Conservation (phyloP, 2,888 invertebrate genomes). For the Euspilapteryx auroguttella region DNA sequence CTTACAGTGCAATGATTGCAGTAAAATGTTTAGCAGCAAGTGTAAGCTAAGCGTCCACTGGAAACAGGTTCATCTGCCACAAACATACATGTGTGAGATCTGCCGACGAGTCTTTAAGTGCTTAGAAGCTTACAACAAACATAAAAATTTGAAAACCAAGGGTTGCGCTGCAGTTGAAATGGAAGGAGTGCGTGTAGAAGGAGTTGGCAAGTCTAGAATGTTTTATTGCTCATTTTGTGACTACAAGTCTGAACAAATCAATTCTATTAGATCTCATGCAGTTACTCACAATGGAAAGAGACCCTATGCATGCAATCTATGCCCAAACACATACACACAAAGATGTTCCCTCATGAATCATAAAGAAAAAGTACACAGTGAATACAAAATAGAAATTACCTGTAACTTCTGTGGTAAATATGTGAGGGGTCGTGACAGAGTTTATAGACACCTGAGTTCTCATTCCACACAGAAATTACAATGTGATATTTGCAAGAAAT, state of each 20-base stretch:
- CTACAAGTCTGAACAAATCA: conserved; percentile 20
- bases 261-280: conserved; percentile 24
- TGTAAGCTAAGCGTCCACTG: conserved; percentile 21
- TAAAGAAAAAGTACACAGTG: conserved; percentile 22
- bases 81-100: conserved; percentile 13
- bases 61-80: conserved; percentile 15
- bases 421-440: conserved; percentile 20
- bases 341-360: conserved; percentile 24
- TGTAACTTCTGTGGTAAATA: conserved; percentile 35
- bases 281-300: conserved; percentile 26
- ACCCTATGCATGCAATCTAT: conserved; percentile 26
- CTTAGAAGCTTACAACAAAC: conserved; percentile 18
- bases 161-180: conserved; percentile 16
- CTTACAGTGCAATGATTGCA: conserved; percentile 14
- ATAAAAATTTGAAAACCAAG: conserved; percentile 13
- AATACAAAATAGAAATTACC: conserved; percentile 19
- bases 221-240: conserved; percentile 25
- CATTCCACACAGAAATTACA: conserved; percentile 15
- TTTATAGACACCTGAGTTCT: conserved; percentile 22
- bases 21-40: conserved; percentile 16
- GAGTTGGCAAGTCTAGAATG: conserved; percentile 18
- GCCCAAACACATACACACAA: conserved; percentile 24
- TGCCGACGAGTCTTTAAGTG: conserved; percentile 21
- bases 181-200: conserved; percentile 18
- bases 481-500: conserved; percentile 23